These are phyloP conservation scores for Phataginus tricuspis DNA, from an alignment of 2,797 vertebrate species.

Conservation along the genomic window DNA sequence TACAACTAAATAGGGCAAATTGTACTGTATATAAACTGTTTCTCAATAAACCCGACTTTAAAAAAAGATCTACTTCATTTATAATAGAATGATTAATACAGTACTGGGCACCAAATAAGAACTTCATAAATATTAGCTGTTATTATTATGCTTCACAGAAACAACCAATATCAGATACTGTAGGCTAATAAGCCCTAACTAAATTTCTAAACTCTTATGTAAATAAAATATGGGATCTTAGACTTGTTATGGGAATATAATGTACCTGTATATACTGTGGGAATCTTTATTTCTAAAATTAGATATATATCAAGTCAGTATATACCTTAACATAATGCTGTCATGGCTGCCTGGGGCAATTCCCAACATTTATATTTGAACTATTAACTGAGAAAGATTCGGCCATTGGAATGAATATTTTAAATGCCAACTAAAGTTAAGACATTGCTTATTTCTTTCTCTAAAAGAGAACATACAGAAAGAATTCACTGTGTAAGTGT, in stretches of 20 bases:
- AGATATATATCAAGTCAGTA: not conserved
- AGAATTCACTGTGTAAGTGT: not conserved
- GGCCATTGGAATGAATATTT: not conserved
- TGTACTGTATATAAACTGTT: not conserved
- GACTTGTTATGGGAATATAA: not conserved
- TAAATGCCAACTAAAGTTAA: constrained; percentile 15
- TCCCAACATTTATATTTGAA: constrained; percentile 33
- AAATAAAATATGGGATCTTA: not conserved
- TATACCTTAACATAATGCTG: constrained; percentile 22
- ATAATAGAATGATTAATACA: not conserved
- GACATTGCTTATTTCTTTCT: not conserved
- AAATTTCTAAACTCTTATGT: not conserved
- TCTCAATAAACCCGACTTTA: not conserved
- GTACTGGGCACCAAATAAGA: not conserved
- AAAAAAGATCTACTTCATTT: constrained; percentile 19
- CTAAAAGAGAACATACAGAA: constrained; percentile 15
- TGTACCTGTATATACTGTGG: not conserved
- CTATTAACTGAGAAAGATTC: constrained; percentile 17
- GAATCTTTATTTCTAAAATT: constrained; percentile 11
- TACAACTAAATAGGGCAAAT: not conserved
- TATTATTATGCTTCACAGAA: not conserved
- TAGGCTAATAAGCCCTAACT: constrained; percentile 8
- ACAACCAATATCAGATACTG: not conserved
- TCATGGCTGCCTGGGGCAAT: not conserved
- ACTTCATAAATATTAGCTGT: not conserved